Base-by-base conservation (phyloP, 2,113 vertebrate species). In the Grammomys dolichurus region DNA sequence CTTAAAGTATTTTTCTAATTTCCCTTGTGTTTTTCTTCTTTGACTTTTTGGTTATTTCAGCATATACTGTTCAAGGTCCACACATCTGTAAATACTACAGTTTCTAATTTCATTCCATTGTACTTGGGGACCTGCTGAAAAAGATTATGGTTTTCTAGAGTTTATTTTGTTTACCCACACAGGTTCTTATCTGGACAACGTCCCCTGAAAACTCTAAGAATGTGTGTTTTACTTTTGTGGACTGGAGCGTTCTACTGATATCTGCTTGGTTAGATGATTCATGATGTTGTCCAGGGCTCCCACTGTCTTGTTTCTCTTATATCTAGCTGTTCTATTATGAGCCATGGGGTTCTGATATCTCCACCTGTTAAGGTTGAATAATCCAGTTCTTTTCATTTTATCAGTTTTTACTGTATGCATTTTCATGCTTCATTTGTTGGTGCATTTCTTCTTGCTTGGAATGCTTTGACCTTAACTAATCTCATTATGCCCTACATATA, bases 141-240 rank as follows among this genome's bases (percentile, higher is more conserved):
- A 51, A 92, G 6, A 93, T 51, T 82, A 72, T 1, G 63, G n/a
- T 95, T 96, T 93, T 76, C 87, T 26, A 12, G 56, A 85, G 33
- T 54, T 4, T 43, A 43, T 84, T 93, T 67, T 60, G 40, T 88
- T 43, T 10, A 43, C 16, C 40, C n/a, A 33, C 10, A 91, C 63
- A 33, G 43, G 40, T 5, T 58, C 70, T 91, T 56, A 51, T 24
- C 43, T 28, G 3, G 40, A 58, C 11, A 73, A 80, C 13, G 2
- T 51, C 48, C 76, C 48, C 63, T 40, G 11, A 78, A 65, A 33
- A 36, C n/a, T 86, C 72, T 17, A 93, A 81, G 48, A 54, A 87
- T 28, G 28, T 48, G 2, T 33, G 24, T 51, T 88, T 22, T 73
- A 5, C 54, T 77, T 3, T 26, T 84, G 8, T 22, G 51, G 65